These are phyloP conservation scores for Artibeus jamaicensis DNA, from an alignment of 2,797 vertebrate genomes.

Conservation along the genomic window DNA sequence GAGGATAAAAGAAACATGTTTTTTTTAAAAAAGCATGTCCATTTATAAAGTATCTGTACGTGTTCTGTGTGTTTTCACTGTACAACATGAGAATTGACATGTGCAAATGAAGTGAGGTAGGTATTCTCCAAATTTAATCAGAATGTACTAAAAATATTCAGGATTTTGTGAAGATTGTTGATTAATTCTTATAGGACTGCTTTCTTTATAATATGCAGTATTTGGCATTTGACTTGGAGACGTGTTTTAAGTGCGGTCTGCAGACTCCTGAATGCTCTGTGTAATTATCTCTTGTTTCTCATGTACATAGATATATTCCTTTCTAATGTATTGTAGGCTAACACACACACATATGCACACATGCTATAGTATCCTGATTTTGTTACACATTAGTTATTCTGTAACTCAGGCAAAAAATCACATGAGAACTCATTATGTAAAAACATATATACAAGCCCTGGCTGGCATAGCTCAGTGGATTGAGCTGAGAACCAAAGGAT, in stretches of 20 bases:
- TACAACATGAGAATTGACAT: neutral
- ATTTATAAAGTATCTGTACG: conserved; percentile 65
- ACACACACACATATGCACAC: neutral
- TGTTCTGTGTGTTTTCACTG: conserved; percentile 26
- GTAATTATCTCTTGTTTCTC: neutral
- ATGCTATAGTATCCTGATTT: neutral
- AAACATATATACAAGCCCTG: neutral
- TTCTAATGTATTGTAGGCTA: neutral
- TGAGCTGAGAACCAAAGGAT: too few species aligned
- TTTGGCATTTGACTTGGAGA: neutral
- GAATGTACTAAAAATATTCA: neutral
- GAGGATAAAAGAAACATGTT: conserved; percentile 70
- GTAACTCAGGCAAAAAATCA: neutral
- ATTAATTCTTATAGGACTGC: neutral
- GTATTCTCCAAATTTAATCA: neutral
- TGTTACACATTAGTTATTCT: neutral
- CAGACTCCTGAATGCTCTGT: neutral
- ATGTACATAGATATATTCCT: neutral
- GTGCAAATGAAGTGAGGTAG: conserved; percentile 37
- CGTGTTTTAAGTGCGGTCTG: neutral
- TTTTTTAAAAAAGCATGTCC: conserved; percentile 9
- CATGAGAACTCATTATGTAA: neutral
- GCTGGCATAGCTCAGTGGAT: too few species aligned
- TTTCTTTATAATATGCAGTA: rapidly evolving
- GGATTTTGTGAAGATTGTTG: neutral